Base-by-base conservation (phyloP, 2,113 vertebrate genomes). In the Callipepla californica region DNA sequence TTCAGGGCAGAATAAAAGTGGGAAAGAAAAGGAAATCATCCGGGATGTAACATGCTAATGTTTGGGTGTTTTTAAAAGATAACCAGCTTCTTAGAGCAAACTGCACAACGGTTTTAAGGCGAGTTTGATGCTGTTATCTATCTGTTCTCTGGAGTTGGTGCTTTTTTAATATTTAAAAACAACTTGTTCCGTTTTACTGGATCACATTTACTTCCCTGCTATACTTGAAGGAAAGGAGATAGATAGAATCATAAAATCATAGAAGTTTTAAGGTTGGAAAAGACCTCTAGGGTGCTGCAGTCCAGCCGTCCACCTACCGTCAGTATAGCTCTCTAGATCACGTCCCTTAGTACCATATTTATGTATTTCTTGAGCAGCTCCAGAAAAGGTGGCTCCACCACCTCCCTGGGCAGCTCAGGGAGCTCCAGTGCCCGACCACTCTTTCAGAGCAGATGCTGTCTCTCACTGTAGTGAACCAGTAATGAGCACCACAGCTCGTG, bases 151-250 rank as follows among this genome's bases (percentile, higher is more conserved):
- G 14, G 68, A 86, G 94, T 72, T 34, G 20, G 26, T 38, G 21
- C 45, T 79, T 69, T 89, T 93, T 90, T 81, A 93, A 88, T 90
- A 88, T 93, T 90, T 88, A 75, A 93, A 92, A 88, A 1, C 53
- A 20, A 22, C 50, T 70, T 81, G 30, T 47, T 96, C 28, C 65
- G 22, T 94, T 92, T 95, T 95, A 86, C 36, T 92, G 88, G 91
- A 80, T 93, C 93, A 94, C 73, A 53, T 62, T 89, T 77, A 40
- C 80, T 84, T 90, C 73, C 53, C 32, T 11, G 12, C 57, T 78
- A 32, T 89, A 36, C 48, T 73, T 70, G 16, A 78, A 75, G 80
- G 72, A 65, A 66, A 57, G 32, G 36, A 80, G 16, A 53, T 26
- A 44, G 44, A 44, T 44, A 53, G 51, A 17, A 53, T 53, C 26